These are phyloP conservation scores for Sitta europaea DNA, from an alignment of 2,113 vertebrate species.

Conservation along the genomic window DNA sequence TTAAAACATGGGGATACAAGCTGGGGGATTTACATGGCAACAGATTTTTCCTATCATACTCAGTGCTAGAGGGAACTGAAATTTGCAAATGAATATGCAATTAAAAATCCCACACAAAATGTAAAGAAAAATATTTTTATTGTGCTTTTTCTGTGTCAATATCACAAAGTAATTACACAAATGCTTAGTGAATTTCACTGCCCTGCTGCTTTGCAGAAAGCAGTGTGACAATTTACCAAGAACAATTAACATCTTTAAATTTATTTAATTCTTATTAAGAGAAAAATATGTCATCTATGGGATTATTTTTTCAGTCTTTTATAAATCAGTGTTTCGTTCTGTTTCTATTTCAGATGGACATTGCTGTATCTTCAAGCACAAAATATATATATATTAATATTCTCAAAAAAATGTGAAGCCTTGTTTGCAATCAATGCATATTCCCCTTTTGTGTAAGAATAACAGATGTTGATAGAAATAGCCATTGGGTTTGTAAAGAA, in stretches of 20 bases:
- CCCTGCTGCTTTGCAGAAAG: slow-evolving; percentile 7
- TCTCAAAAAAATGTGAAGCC: not conserved
- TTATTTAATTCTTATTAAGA: not conserved
- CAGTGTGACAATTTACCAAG: not conserved
- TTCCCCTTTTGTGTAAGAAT: slow-evolving; percentile 65
- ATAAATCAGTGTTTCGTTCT: not conserved
- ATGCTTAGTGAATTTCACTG: slow-evolving; percentile 11
- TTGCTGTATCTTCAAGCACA: slow-evolving; percentile 52
- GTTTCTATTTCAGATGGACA: not conserved
- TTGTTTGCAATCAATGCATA: slow-evolving; percentile 66
- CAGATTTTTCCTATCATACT: not conserved
- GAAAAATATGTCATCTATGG: not conserved
- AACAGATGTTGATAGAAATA: slow-evolving; percentile 74
- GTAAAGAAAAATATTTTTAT: slow-evolving; percentile 22
- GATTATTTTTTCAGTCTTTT: not conserved
- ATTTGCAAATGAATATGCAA: slow-evolving; percentile 7
- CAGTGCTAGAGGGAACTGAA: not conserved
- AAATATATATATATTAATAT: slow-evolving; percentile 39
- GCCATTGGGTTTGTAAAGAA: slow-evolving; percentile 74
- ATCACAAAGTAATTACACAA: slow-evolving; percentile 22
- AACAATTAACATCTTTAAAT: not conserved
- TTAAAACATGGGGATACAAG: not conserved
- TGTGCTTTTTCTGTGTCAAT: not conserved
- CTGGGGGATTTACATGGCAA: not conserved
- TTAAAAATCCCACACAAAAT: slow-evolving; percentile 2